Percentiles rank a stretch among this genome's conserved stretches.
These are phyloP conservation scores for Dryobotodes eremita DNA, from an alignment of 2,888 invertebrate species.

Conservation along the genomic window DNA sequence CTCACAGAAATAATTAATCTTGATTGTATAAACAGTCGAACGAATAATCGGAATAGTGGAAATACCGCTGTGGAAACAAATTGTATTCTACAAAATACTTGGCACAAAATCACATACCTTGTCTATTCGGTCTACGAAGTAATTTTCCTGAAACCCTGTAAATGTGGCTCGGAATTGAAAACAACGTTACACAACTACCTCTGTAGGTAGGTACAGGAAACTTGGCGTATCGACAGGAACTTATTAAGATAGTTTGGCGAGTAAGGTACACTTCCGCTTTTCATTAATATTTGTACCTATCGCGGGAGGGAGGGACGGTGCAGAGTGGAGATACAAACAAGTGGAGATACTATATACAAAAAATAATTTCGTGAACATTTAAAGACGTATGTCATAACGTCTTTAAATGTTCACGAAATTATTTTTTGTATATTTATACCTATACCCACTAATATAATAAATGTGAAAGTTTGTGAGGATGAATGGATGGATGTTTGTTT, in stretches of 20 bases:
- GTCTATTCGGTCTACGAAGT: not conserved
- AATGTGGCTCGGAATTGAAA: slow-evolving; percentile 17
- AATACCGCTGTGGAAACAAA: not conserved
- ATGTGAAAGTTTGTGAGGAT: too few relatives aligned
- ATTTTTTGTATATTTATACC: too few relatives aligned
- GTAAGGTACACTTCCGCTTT: slow-evolving; percentile 23
- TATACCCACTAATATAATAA: too few relatives aligned
- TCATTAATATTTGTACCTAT: slow-evolving; percentile 26
- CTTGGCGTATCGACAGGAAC: slow-evolving; percentile 38
- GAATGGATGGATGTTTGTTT: too few relatives aligned
- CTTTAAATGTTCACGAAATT: not conserved
- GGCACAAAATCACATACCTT: not conserved
- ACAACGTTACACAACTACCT: slow-evolving; percentile 15
- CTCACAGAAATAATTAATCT: not conserved
- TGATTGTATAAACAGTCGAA: not conserved
- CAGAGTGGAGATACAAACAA: not conserved
- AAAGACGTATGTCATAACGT: too few relatives aligned
- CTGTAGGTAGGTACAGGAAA: not conserved
- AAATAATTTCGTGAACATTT: too few relatives aligned
- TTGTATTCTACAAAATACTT: not conserved
- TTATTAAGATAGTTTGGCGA: slow-evolving; percentile 57
- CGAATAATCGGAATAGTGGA: not conserved
- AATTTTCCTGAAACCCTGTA: slow-evolving; percentile 11
- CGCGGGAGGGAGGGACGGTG: too few relatives aligned
- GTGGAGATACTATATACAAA: too few relatives aligned